phyloP scores from a whole-genome alignment of 2,797 vertebrate species.

The Channallabes apus region DNA sequence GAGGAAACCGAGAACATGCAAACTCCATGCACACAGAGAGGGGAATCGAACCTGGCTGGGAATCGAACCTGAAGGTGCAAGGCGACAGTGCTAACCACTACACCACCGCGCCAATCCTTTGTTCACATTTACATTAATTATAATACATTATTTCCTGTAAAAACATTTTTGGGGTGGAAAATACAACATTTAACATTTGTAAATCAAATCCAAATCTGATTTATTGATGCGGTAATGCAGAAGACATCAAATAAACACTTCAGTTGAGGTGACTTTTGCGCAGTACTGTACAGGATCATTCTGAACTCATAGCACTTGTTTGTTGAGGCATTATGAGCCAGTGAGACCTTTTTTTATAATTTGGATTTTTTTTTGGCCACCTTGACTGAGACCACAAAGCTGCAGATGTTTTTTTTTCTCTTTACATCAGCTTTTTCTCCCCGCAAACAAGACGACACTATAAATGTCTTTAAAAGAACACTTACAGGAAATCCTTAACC shows the following conservation, averaged over 20 bases:
- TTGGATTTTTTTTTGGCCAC: constrained; percentile 5
- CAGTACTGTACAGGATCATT: constrained; percentile 1
- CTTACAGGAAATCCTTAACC: background rate
- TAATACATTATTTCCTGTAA: background rate
- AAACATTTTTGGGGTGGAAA: background rate
- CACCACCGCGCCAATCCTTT: too few species aligned
- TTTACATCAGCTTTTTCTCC: background rate
- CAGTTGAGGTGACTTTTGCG: background rate
- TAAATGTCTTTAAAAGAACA: background rate
- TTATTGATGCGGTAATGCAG: background rate
- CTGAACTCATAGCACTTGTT: background rate
- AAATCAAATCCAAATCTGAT: background rate
- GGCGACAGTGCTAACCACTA: too few species aligned
- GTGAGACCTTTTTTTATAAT: background rate
- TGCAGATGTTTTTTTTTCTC: background rate
- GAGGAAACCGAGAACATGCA: too few species aligned
- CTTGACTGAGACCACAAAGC: constrained; percentile 15
- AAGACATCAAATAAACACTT: background rate
- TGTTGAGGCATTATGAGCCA: background rate
- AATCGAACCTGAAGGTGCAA: too few species aligned
- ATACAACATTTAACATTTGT: background rate
- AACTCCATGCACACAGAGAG: too few species aligned
- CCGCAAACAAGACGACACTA: background rate
- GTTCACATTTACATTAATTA: background rate
- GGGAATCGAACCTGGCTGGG: too few species aligned